A percentile compares a stretch with the other conserved stretches of the same genome.
These are phyloP conservation scores for Pseudomyrmex flavicornis DNA, from an alignment of 1,140 invertebrate genomes.

Conservation along the genomic window DNA sequence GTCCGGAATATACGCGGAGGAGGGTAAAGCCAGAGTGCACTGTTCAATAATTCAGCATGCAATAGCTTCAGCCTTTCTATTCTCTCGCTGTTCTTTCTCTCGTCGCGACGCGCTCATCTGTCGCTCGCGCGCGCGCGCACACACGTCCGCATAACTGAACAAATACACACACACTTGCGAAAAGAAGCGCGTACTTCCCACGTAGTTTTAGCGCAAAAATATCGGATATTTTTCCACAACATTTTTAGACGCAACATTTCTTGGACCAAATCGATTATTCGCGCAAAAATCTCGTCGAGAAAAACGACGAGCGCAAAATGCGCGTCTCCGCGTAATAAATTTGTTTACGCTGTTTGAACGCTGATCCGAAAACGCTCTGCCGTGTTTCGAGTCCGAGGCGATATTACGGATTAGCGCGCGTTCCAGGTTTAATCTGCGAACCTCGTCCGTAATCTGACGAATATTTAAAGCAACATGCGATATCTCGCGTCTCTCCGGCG, in stretches of 20 bases:
- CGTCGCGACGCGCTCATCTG: conserved; percentile 44
- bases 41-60: conserved; percentile 81
- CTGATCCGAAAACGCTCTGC: background rate
- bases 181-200: conserved; percentile 34
- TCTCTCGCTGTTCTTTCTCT: conserved; percentile 27
- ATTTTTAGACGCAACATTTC: background rate
- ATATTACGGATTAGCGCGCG: conserved; percentile 18
- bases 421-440: conserved; percentile 6
- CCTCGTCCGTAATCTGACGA: background rate
- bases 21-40: conserved; percentile 74
- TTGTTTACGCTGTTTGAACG: background rate
- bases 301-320: background rate
- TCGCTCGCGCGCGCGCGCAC: conserved; percentile 40
- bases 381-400: background rate
- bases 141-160: conserved; percentile 27
- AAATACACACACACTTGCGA: conserved; percentile 14
- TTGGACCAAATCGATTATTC: background rate
- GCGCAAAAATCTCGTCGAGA: no score
- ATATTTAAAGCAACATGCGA: conserved; percentile 6
- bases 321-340: background rate
- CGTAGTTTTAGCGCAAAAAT: conserved; percentile 33
- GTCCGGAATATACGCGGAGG: conserved; percentile 68
- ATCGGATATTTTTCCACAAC: background rate
- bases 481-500: background rate
- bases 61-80: conserved; percentile 60